A percentile compares a stretch with the other conserved stretches of the same genome.
phyloP scores from a whole-genome alignment of 1,140 invertebrate genomes.

The Saxidomus purpurata region DNA sequence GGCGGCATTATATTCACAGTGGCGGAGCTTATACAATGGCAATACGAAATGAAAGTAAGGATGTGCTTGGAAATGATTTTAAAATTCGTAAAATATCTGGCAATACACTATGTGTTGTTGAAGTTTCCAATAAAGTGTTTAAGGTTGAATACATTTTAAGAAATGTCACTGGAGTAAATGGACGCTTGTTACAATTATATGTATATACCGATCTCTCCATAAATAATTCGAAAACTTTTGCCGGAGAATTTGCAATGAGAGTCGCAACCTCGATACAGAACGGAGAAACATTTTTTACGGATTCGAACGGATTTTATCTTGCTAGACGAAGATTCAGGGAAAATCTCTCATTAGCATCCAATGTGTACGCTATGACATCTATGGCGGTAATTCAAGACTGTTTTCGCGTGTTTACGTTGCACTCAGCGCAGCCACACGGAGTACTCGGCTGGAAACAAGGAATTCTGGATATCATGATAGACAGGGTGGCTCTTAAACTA shows the following conservation, averaged over 20 bases:
- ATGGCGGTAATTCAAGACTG: conserved; percentile 94
- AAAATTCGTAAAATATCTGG: not conserved
- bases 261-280: conserved; percentile 91
- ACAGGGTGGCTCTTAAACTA: conserved; percentile 94
- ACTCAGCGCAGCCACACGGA: conserved; percentile 95
- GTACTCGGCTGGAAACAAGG: conserved; percentile 93
- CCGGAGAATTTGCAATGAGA: conserved; percentile 91
- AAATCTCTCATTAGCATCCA: conserved; percentile 92
- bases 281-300: conserved; percentile 92
- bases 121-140: not conserved
- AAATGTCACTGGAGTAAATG: not conserved
- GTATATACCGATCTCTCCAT: conserved; percentile 1
- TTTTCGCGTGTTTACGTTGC: conserved; percentile 89
- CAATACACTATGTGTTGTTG: not conserved
- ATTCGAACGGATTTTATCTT: conserved; percentile 95
- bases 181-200: not conserved
- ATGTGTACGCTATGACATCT: conserved; percentile 95
- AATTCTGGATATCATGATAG: conserved; percentile 94
- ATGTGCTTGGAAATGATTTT: not conserved
- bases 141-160: not conserved
- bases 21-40: conserved; percentile 39
- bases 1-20: not conserved
- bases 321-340: conserved; percentile 89
- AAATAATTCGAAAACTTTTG: not conserved
- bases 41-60: not conserved